Evolutionary conservation across 2,888 invertebrate species (phyloP).

Genomic region (Alsophila aescularia): DNA sequence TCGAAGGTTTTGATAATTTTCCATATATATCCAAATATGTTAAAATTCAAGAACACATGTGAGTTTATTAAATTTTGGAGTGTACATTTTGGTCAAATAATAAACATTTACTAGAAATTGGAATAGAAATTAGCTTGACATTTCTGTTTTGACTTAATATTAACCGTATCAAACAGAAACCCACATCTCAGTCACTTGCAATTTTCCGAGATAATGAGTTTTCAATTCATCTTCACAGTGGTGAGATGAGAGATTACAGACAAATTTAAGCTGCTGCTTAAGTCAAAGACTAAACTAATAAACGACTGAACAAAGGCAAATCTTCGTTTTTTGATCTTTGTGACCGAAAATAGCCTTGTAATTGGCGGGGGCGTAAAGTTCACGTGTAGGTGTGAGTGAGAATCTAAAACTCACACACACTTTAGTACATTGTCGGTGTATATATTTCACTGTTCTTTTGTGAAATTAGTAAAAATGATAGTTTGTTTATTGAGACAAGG

Average conservation of each 20-base stretch:
- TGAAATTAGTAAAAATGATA: no score
- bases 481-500: not conserved
- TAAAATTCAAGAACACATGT: no score
- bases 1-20: no score
- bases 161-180: no score
- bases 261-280: not conserved
- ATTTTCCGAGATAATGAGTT: not conserved
- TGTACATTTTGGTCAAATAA: no score
- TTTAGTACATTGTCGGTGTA: not conserved
- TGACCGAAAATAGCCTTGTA: slow-evolving; percentile 15
- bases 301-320: slow-evolving; percentile 7
- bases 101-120: no score
- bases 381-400: slow-evolving; percentile 4
- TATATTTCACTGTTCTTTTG: not conserved
- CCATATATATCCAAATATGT: no score
- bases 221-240: no score
- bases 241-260: not conserved
- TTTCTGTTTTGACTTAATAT: no score
- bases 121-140: no score
- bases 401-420: not conserved
- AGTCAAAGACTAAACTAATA: slow-evolving; percentile 3
- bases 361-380: slow-evolving; percentile 15
- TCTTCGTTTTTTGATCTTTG: slow-evolving; percentile 13
- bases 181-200: not conserved
- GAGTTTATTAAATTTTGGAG: no score